phyloP scores from a whole-genome alignment of 2,888 invertebrate genomes.

The Oxystoma pomonae region DNA sequence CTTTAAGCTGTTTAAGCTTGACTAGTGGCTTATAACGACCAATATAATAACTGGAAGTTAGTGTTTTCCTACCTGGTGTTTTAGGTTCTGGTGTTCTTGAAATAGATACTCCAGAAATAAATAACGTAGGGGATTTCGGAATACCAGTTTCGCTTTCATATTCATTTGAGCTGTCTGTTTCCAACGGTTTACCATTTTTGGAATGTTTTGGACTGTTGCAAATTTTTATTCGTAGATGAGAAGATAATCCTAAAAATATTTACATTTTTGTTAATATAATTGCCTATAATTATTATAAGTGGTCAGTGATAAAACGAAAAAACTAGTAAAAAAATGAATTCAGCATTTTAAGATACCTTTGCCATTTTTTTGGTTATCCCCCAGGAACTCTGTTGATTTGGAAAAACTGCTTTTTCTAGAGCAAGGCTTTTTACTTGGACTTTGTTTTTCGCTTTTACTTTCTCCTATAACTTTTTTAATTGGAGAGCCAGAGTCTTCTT shows the following conservation, averaged over 20 bases:
- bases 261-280: too few species aligned
- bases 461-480: slow-evolving; percentile 32
- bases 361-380: slow-evolving; percentile 39
- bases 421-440: slow-evolving; percentile 39
- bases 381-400: slow-evolving; percentile 44
- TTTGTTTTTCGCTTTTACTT: slow-evolving; percentile 39
- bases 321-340: background rate
- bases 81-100: slow-evolving; percentile 53
- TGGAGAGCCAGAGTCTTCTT: slow-evolving; percentile 13
- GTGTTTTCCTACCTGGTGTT: slow-evolving; percentile 40
- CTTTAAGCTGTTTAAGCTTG: too few species aligned
- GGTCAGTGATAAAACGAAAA: too few species aligned
- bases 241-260: slow-evolving; percentile 31
- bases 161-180: slow-evolving; percentile 52
- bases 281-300: too few species aligned
- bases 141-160: slow-evolving; percentile 57
- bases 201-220: slow-evolving; percentile 40
- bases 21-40: too few species aligned
- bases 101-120: slow-evolving; percentile 56
- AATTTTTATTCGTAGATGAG: slow-evolving; percentile 46
- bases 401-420: slow-evolving; percentile 40
- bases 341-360: slow-evolving; percentile 26
- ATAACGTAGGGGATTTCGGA: slow-evolving; percentile 55
- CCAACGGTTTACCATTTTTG: slow-evolving; percentile 39
- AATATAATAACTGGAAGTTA: too few species aligned